Evolutionary conservation across 2,888 invertebrate species (phyloP).

Genomic region (Plusia festucae): DNA sequence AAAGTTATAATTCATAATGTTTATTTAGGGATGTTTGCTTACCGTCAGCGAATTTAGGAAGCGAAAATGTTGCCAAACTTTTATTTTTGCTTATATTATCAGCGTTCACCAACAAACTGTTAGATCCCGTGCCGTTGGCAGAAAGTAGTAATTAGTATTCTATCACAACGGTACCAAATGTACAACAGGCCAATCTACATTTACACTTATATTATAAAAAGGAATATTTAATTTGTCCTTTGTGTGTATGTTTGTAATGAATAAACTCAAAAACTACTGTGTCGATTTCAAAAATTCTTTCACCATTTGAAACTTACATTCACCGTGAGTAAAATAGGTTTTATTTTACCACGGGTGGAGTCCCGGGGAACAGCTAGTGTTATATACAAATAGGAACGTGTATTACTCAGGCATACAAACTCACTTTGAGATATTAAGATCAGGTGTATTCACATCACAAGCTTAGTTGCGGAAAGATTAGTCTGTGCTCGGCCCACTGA

Average conservation of each 20-base stretch:
- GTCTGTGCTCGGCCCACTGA: background rate
- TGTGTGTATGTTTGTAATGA: no score
- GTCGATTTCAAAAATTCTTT: no score
- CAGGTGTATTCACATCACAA: conserved; percentile 29
- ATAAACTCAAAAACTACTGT: no score
- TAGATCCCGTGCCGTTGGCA: conserved; percentile 21
- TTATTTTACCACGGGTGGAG: no score
- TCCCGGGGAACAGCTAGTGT: no score
- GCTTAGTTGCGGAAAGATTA: conserved; percentile 12
- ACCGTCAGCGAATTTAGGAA: conserved; percentile 3
- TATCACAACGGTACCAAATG: conserved; percentile 13
- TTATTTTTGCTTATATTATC: conserved; percentile 28
- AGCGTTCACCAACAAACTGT: conserved; percentile 16
- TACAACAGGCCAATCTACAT: conserved; percentile 24
- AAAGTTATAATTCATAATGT: conserved; percentile 4
- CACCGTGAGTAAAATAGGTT: no score
- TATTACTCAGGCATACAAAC: conserved; percentile 17
- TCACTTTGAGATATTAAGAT: conserved; percentile 4
- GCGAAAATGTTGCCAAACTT: conserved; percentile 19
- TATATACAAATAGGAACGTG: conserved; percentile 31
- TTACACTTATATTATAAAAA: no score
- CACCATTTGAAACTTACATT: no score
- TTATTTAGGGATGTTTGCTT: conserved; percentile 11
- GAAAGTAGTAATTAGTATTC: conserved; percentile 46
- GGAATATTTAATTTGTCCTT: no score